Conservation (phyloP, 2,113 vertebrate species). For the Cepphus grylle region DNA sequence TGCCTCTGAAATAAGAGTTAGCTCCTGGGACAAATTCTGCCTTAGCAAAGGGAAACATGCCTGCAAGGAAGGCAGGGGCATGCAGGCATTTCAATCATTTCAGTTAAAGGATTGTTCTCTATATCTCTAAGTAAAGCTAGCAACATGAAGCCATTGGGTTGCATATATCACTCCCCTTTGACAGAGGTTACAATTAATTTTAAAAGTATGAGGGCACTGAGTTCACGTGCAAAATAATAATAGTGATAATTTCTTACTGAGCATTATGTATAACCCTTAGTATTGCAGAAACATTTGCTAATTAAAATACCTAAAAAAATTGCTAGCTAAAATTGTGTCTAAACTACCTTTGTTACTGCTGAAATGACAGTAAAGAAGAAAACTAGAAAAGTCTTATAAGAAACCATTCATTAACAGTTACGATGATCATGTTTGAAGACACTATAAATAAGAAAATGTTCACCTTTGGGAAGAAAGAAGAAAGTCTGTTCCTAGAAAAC, state of each 20-base stretch:
- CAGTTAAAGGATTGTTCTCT: not conserved
- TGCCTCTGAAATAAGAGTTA: not conserved
- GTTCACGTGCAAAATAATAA: not conserved
- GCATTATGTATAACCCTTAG: not conserved
- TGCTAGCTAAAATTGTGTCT: too few relatives aligned
- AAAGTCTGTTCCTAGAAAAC: not conserved
- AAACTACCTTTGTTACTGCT: not conserved
- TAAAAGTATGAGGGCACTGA: not conserved
- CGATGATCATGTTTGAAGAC: not conserved
- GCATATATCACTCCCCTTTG: not conserved
- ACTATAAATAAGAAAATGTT: not conserved
- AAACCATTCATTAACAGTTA: not conserved
- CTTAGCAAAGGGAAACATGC: not conserved
- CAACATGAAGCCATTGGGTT: not conserved
- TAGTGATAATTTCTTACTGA: not conserved
- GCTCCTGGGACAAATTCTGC: not conserved
- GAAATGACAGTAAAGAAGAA: not conserved
- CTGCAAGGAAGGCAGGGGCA: not conserved
- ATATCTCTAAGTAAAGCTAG: not conserved
- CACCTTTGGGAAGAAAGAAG: not conserved
- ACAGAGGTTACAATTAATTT: not conserved
- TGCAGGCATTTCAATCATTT: not conserved
- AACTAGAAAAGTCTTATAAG: not conserved
- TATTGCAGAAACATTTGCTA: not conserved
- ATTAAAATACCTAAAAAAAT: not conserved